Conservation (phyloP, 64 coral and sea anemone species). For the Actinia equina region DNA sequence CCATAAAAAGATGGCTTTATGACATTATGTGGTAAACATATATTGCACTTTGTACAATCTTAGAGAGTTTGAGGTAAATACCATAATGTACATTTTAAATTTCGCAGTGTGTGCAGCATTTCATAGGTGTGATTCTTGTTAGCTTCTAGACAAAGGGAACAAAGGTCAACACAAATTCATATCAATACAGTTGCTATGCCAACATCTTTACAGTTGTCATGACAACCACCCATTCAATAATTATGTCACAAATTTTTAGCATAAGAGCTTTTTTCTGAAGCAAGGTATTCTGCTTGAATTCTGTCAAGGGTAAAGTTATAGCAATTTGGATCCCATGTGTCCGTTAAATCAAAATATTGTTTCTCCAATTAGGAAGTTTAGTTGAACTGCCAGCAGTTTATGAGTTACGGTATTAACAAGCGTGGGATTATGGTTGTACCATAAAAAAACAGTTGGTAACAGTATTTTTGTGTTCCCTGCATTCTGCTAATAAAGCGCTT, state of each 20-base stretch:
- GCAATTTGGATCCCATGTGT: conserved; percentile 21
- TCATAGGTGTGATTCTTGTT: neutral
- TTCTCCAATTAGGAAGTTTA: conserved; percentile 20
- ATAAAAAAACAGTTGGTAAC: neutral
- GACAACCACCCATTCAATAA: neutral
- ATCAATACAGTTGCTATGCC: neutral
- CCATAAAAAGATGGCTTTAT: too few relatives aligned
- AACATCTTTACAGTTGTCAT: neutral
- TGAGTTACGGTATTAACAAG: neutral
- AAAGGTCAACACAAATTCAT: neutral
- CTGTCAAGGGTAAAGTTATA: neutral
- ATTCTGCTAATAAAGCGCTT: neutral
- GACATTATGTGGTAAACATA: too few relatives aligned
- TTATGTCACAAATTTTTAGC: neutral
- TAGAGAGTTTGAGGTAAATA: too few relatives aligned
- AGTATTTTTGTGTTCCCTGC: neutral
- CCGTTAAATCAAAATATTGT: conserved; percentile 18
- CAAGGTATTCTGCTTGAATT: conserved; percentile 7
- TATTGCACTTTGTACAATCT: too few relatives aligned
- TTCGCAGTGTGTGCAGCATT: too few relatives aligned
- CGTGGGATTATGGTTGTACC: neutral
- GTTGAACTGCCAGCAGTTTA: conserved; percentile 22
- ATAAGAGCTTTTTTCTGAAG: neutral
- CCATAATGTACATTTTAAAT: too few relatives aligned
- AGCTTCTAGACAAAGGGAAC: conserved; percentile 14